A percentile compares a stretch with the other conserved stretches of the same genome.
Evolutionary conservation across 2,888 invertebrate genomes (phyloP).

Genomic region (Lasioglossum vierecki): DNA sequence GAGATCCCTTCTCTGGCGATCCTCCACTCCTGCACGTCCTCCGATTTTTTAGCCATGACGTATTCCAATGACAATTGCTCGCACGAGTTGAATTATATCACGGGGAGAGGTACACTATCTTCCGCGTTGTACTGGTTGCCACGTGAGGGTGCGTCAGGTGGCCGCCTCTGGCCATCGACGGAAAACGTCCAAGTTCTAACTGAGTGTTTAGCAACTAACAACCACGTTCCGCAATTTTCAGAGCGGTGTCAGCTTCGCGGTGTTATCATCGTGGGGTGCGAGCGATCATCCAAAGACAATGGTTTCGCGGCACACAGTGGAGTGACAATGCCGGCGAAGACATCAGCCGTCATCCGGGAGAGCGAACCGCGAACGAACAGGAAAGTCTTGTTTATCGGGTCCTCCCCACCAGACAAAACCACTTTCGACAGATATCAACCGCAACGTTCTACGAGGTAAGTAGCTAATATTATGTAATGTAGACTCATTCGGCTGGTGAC

Average conservation of each 20-base stretch:
- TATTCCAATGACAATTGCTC: not conserved
- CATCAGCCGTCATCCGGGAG: not conserved
- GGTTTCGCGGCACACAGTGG: slow-evolving; percentile 1
- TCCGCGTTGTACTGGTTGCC: not conserved
- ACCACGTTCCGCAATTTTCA: not conserved
- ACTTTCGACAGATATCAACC: not conserved
- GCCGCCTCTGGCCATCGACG: slow-evolving; percentile 11
- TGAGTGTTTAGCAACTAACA: not conserved
- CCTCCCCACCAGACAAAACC: not conserved
- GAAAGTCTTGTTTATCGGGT: not conserved
- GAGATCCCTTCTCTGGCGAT: slow-evolving; percentile 84
- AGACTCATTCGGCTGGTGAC: not conserved
- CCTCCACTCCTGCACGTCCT: slow-evolving; percentile 78
- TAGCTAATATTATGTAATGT: not conserved
- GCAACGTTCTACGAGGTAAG: not conserved
- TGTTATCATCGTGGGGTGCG: not conserved
- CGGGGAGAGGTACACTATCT: not conserved
- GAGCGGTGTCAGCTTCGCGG: not conserved
- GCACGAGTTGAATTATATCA: not conserved
- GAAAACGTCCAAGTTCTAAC: not conserved
- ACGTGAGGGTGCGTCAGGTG: slow-evolving; percentile 38
- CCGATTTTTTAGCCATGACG: slow-evolving; percentile 53
- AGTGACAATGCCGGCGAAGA: not conserved
- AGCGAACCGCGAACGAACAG: not conserved
- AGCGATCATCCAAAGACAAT: slow-evolving; percentile 10